Evolutionary conservation across 92 coral and sea anemone species (phyloP), one percentile per base, ranked within the genome.

Genomic region (Porites lobata): DNA sequence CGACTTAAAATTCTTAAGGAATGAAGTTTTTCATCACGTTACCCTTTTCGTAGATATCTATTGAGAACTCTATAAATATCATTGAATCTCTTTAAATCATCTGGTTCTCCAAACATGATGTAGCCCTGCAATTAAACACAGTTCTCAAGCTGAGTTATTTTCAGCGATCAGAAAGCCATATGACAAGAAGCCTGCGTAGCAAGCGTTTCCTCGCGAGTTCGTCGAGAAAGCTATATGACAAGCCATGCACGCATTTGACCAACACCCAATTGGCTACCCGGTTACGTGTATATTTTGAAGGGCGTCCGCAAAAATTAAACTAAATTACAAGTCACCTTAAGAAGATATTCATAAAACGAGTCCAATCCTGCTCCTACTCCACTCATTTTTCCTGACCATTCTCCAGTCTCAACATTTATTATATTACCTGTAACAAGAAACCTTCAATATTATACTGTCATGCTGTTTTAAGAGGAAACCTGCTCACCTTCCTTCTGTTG

Each of bases 321-420:
- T 32, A 32, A 32, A 38, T 38, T 38, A 38, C 47, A 38, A 38
- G 47, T 38, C 47, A 97, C 99, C 97, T 97, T 97, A 19, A 97
- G 89, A 83, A 97, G 88, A 86, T 97, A 97, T 79, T 97, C 99
- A 71, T 97, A 97, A 82, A 97, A 94, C 4, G 99, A 97, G 81
- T 97, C 99, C 67, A 97, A 81, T 2, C 99, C 99, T 63, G 99
- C 99, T 24, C 99, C 99, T n/a, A 95, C 67, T 13, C 99, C 99
- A 69, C 99, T 97, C 99, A 97, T 97, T 53, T 81, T 89, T 22
- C 96, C 96, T 9, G 83, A 85, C 99, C 99, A 97, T 70, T 95
- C 85, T 59, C 97, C 98, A 67, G 98, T 88, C 78, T 75, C 84
- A 26, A 97, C 82, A 78, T 97, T 91, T 61, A 97, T 97, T 13